These are phyloP conservation scores for Batillaria attramentaria DNA, from an alignment of 1,140 invertebrate species.

Conservation along the genomic window DNA sequence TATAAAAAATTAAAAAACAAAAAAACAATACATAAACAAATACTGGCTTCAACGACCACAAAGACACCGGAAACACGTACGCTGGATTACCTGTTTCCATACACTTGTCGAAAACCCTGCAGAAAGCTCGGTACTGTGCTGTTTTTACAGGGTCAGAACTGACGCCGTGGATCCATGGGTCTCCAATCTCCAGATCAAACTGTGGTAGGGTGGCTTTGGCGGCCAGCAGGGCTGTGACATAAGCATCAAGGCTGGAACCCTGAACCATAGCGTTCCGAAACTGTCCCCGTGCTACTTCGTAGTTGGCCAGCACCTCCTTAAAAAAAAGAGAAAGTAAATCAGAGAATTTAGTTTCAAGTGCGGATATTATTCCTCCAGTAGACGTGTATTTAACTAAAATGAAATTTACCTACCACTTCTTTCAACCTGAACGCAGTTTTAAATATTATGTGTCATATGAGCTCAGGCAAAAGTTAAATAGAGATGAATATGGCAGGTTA, in stretches of 20 bases:
- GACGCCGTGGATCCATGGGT: conserved; percentile 67
- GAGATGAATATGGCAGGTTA: too few species aligned
- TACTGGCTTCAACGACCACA: background rate
- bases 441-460: background rate
- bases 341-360: too few species aligned
- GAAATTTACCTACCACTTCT: too few species aligned
- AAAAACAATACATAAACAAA: background rate
- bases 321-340: background rate
- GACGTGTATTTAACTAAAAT: too few species aligned
- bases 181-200: conserved; percentile 60
- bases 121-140: conserved; percentile 51
- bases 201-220: conserved; percentile 51
- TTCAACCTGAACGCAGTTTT: background rate
- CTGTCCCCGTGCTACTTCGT: conserved; percentile 58
- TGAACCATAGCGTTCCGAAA: conserved; percentile 57
- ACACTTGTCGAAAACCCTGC: conserved; percentile 43
- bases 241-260: conserved; percentile 61
- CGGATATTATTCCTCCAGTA: too few species aligned
- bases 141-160: conserved; percentile 62
- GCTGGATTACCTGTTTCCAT: conserved; percentile 42
- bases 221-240: conserved; percentile 44
- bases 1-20: background rate
- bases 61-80: too few species aligned
- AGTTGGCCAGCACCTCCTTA: conserved; percentile 60
- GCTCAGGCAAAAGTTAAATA: too few species aligned